Percentiles rank a stretch among this genome's conserved stretches.
Conservation (phyloP, 1,140 invertebrate species). For the Phymorhynchus buccinoides region DNA sequence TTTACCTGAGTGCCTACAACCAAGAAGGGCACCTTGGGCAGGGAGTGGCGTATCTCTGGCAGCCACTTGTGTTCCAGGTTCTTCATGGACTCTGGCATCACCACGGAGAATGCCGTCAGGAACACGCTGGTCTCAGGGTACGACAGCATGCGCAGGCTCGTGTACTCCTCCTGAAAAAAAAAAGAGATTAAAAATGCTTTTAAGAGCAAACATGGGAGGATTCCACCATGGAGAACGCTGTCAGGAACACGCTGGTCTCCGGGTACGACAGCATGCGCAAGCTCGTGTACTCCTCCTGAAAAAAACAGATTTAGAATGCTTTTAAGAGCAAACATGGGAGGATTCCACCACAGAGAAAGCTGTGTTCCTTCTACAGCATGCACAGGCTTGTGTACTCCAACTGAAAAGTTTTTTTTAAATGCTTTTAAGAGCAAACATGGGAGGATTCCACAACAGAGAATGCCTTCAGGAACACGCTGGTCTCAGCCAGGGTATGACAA, state of each 20-base stretch:
- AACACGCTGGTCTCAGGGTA: slow-evolving; percentile 99
- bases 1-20: slow-evolving; percentile 79
- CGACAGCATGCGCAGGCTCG: slow-evolving; percentile 91
- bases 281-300: neutral
- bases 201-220: no score
- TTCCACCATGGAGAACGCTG: neutral
- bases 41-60: slow-evolving; percentile 78
- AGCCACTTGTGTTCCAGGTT: slow-evolving; percentile 93
- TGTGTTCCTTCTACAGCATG: no score
- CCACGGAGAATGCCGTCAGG: slow-evolving; percentile 98
- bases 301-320: neutral
- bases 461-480: slow-evolving; percentile 98
- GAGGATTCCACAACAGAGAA: neutral
- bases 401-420: neutral
- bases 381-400: neutral
- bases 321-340: neutral
- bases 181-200: neutral
- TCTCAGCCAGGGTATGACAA: slow-evolving; percentile 95
- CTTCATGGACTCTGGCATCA: slow-evolving; percentile 98
- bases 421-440: neutral
- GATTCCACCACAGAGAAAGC: no score
- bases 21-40: slow-evolving; percentile 87
- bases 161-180: slow-evolving; percentile 89
- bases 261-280: neutral
- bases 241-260: neutral